Evolutionary conservation across 2,888 invertebrate genomes (phyloP).

Genomic region (Augiades crinisus): DNA sequence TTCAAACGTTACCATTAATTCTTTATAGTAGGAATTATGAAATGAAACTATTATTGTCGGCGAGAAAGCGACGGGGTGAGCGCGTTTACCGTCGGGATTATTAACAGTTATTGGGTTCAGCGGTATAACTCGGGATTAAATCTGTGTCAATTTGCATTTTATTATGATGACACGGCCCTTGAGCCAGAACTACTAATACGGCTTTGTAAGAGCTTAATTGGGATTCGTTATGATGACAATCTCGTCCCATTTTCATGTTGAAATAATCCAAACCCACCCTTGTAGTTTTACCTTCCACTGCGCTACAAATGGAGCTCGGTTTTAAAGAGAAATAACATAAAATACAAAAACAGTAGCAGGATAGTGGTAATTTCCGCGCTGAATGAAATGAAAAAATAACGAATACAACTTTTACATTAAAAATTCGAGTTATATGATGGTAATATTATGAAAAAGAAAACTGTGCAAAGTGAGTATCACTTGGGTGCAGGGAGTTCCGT

Average conservation of each 20-base stretch:
- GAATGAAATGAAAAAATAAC: conserved; percentile 51
- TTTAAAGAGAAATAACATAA: conserved; percentile 47
- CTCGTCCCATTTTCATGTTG: conserved; percentile 6
- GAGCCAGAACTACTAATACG: conserved; percentile 64
- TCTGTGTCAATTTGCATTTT: conserved; percentile 77
- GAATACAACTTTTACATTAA: conserved; percentile 25
- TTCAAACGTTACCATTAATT: too few species aligned
- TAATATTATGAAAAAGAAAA: too few species aligned
- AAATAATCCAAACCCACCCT: conserved; percentile 30
- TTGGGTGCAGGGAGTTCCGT: too few species aligned
- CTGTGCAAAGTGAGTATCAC: too few species aligned
- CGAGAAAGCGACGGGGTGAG: conserved; percentile 17
- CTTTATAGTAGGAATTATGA: conserved; percentile 15
- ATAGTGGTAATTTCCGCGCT: conserved; percentile 62
- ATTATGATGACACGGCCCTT: conserved; percentile 66
- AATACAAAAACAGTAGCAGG: conserved; percentile 52
- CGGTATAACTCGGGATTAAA: conserved; percentile 72
- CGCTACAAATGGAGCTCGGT: conserved; percentile 53
- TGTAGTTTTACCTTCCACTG: conserved; percentile 41
- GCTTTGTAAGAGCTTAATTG: conserved; percentile 56
- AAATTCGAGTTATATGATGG: conserved; percentile 8
- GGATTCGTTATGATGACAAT: conserved; percentile 39
- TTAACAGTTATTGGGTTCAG: conserved; percentile 69
- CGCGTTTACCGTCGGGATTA: conserved; percentile 47
- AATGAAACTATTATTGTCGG: conserved; percentile 22